A percentile compares a stretch with the other conserved stretches of the same genome.
These are phyloP conservation scores for Vespertilio murinus DNA, from an alignment of 2,797 vertebrate species.

Conservation along the genomic window DNA sequence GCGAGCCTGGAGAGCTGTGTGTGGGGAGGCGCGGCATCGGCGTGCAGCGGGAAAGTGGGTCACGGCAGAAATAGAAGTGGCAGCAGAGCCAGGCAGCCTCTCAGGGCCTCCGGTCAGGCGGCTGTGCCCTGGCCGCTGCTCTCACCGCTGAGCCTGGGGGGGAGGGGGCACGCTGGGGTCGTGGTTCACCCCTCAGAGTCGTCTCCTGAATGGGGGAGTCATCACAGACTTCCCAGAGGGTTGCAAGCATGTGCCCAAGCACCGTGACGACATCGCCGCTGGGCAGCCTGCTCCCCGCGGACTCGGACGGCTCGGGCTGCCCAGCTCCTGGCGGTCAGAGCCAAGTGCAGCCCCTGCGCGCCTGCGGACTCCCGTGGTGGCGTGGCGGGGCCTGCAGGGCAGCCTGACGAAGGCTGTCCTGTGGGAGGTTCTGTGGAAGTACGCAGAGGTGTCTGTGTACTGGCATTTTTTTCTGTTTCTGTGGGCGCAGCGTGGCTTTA, in stretches of 20 bases:
- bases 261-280: fast-evolving
- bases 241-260: not conserved
- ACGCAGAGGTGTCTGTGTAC: not conserved
- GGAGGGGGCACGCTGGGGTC: too few relatives aligned
- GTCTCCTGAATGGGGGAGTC: not conserved
- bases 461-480: not conserved
- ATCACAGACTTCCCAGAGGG: too few relatives aligned
- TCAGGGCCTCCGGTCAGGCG: not conserved
- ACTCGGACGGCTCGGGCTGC: too few relatives aligned
- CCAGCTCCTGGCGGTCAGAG: not conserved
- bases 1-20: not conserved
- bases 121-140: not conserved
- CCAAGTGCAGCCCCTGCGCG: not conserved
- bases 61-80: not conserved
- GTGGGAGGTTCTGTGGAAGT: not conserved
- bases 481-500: not conserved
- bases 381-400: not conserved
- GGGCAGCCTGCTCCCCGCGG: too few relatives aligned
- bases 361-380: not conserved
- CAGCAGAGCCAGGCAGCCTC: not conserved
- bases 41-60: slow-evolving; percentile 9
- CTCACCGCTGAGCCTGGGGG: not conserved
- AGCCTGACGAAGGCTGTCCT: too few relatives aligned
- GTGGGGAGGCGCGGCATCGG: not conserved
- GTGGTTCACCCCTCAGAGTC: not conserved